Evolutionary conservation across 2,888 invertebrate genomes (phyloP).

Genomic region (Cerceris ruficornis): DNA sequence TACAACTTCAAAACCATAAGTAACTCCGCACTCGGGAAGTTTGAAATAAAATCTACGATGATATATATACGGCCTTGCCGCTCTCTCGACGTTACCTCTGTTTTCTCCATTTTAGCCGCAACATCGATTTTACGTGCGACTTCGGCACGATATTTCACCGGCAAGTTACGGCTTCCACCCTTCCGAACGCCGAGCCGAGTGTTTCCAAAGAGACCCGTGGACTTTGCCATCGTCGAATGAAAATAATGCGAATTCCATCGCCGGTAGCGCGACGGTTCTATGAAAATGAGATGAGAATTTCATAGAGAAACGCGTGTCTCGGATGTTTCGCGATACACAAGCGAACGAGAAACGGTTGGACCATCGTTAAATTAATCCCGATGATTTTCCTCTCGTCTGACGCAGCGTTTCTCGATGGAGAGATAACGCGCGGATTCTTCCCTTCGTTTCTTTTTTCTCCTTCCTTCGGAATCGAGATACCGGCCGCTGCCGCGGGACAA

Average conservation of each 20-base stretch:
- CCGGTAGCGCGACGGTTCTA: background rate
- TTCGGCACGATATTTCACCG: slow-evolving; percentile 6
- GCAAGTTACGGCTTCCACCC: slow-evolving; percentile 12
- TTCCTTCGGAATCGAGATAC: slow-evolving; percentile 34
- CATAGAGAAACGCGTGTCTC: slow-evolving; percentile 12
- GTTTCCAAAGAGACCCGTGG: background rate
- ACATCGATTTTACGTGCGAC: slow-evolving; percentile 18
- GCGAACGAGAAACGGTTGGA: no score
- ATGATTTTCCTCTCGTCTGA: slow-evolving; percentile 49
- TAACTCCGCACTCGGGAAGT: slow-evolving; percentile 17
- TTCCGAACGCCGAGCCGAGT: background rate
- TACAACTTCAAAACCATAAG: slow-evolving; percentile 17
- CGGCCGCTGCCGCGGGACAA: slow-evolving; percentile 29
- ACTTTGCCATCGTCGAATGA: background rate
- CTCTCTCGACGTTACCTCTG: slow-evolving; percentile 2
- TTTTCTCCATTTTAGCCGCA: slow-evolving; percentile 11
- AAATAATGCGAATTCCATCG: no score
- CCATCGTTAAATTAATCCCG: slow-evolving; percentile 51
- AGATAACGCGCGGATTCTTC: slow-evolving; percentile 34
- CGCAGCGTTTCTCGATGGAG: slow-evolving; percentile 30
- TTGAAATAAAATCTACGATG: slow-evolving; percentile 29
- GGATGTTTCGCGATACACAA: background rate
- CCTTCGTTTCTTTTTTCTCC: slow-evolving; percentile 14
- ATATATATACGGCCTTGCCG: background rate
- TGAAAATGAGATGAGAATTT: background rate